Evolutionary conservation across 2,113 vertebrate species (phyloP).

Genomic region (Prochilodus magdalenae): DNA sequence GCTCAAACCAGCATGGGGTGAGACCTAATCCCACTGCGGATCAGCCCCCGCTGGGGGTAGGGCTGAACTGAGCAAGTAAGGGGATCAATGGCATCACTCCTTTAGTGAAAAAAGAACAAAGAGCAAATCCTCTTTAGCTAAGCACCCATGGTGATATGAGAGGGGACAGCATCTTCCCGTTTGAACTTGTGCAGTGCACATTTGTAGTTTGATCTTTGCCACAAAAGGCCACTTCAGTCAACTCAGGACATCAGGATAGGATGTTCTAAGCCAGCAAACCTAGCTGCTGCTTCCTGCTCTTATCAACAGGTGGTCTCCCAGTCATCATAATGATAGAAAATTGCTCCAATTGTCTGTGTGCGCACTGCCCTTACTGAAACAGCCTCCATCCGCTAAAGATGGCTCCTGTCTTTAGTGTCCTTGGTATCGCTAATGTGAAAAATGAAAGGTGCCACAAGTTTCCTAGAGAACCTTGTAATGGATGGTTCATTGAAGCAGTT

Average conservation of each 20-base stretch:
- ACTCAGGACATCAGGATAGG: not conserved
- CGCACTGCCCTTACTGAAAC: not conserved
- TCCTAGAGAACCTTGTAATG: too few relatives aligned
- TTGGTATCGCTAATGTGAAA: not conserved
- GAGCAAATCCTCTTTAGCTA: not conserved
- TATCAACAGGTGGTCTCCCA: not conserved
- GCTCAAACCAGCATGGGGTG: too few relatives aligned
- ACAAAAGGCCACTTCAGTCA: not conserved
- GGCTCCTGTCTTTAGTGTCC: not conserved
- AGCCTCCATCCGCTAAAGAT: not conserved
- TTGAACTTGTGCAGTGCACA: not conserved
- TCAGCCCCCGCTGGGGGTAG: not conserved
- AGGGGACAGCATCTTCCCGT: not conserved
- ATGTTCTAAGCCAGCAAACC: not conserved
- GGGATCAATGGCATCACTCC: not conserved
- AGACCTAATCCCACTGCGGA: too few relatives aligned
- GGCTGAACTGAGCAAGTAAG: not conserved
- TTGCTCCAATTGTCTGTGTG: not conserved
- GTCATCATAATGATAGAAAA: not conserved
- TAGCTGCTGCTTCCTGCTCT: not conserved
- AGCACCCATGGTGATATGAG: not conserved
- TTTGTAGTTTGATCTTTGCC: not conserved
- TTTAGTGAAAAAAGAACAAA: not conserved
- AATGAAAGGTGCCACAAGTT: too few relatives aligned
- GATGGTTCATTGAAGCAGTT: too few relatives aligned